Base-by-base conservation (phyloP, 2,888 invertebrate species). In the Agelastica alni region DNA sequence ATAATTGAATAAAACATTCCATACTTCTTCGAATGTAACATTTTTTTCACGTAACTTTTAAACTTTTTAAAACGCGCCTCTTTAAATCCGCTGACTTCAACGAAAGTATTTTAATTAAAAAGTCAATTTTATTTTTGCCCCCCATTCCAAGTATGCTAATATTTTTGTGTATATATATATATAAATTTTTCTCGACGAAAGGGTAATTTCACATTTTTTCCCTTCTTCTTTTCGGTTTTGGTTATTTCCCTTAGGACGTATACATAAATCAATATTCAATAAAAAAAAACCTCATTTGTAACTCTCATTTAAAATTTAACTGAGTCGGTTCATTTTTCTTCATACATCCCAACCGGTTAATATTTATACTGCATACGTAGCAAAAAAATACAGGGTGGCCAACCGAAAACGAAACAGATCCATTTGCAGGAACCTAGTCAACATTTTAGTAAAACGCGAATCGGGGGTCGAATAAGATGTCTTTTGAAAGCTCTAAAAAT, bases 221-320 rank as follows among this genome's bases (percentile, higher is more conserved):
- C 9, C 31, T n/a, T 7, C 12, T 18, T 22, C 39, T 39, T 22
- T 10, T 12, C 34, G 20, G 45, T 34, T 42, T 34, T 34, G 12
- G 45, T 45, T 45, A 45, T 34, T 45, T 48, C 48, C 47, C 47
- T 5, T 0, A 31, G 48, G 48, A 48, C 17, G 31, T 48, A 48
- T 48, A 39, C 39, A 48, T 39, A 39, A 48, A 48, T 48, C 48
- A 39, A 48, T 48, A 48, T 48, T 39, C 31, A 36, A 39, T 48
- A 26, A 39, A 39, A 47, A 46, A 32, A 45, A 20, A 39, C 5
- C 22, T 39, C 22, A 39, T 39, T 39, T 18, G 39, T 22, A 39
- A 39, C 39, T 4, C 39, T 45, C 26, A 45, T 45, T 20, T 13
- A 34, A 45, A 45, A 45, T 45, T 45, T 34, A 30, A 17, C 34